Base-by-base conservation (phyloP, 2,888 invertebrate species). In the Colletes collaris region DNA sequence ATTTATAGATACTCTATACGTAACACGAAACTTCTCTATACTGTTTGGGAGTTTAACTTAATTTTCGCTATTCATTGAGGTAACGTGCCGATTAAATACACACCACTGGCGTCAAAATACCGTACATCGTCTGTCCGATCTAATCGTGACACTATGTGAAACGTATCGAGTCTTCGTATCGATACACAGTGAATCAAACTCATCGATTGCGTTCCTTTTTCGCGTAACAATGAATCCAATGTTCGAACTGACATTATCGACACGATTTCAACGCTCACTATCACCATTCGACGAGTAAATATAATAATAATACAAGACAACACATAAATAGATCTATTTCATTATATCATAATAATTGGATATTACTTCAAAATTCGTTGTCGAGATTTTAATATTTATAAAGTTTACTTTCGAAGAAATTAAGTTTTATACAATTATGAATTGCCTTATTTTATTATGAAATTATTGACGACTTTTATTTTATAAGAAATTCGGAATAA, bases 41-140 rank as follows among this genome's bases (percentile, higher is more conserved):
- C 27, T 27, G 27, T 27, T 27, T 27, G 27, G 27, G 27, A 27
- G 27, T 27, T 1, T 27, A 27, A 27, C 27, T 27, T 27, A 27
- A 27, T 27, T 27, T 27, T 27, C 27, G 27, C 27, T 27, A 75
- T 77, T 74, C 53, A 53, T 11, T 7, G 63, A 53, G 52, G 68
- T 75, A 60, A 58, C 64, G 74, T 53, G 49, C 27, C 75, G 68
- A 68, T 77, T 75, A 77, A 71, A 64, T 68, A 55, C 60, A 59
- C 68, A 65, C 55, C 59, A 16, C 5, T 53, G 55, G 56, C 63
- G 68, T 64, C 68, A 49, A 75, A 62, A 63, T 77, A 67, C 63
- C 27, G 63, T 50, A 11, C 19, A 13, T 52, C 4, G 37, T 53
- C 53, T 19, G 44, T 8, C 10, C 16, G 16, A 74, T 52, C 27